Evolutionary conservation across 1,140 invertebrate species (phyloP).

Genomic region (Rhopalosiphum maidis): DNA sequence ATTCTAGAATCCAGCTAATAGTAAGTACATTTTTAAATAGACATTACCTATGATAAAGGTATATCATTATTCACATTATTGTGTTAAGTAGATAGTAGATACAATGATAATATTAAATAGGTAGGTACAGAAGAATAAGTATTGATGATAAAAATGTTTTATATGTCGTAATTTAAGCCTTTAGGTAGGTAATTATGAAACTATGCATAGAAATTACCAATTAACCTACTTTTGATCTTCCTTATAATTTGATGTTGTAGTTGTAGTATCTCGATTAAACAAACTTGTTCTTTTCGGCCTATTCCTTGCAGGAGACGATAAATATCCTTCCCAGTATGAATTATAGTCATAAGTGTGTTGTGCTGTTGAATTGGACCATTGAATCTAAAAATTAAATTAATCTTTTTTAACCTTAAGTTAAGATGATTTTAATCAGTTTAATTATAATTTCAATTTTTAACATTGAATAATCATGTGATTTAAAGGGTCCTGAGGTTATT

Average conservation of each 20-base stretch:
- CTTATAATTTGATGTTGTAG: not conserved
- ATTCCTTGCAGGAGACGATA: not conserved
- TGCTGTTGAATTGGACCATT: constrained; percentile 7
- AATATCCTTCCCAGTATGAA: constrained; percentile 16
- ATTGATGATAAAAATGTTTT: not conserved
- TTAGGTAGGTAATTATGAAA: not conserved
- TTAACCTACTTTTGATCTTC: constrained; percentile 1
- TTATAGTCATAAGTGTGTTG: constrained; percentile 9
- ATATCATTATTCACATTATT: too few relatives aligned
- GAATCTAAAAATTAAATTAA: constrained; percentile 33
- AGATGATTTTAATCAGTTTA: not conserved
- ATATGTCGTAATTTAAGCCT: not conserved
- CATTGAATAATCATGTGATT: not conserved
- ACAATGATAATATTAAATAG: too few relatives aligned
- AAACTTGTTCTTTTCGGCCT: constrained; percentile 18
- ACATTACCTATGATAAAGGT: too few relatives aligned
- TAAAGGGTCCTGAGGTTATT: not conserved
- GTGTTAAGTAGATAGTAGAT: too few relatives aligned
- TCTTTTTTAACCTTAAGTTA: not conserved
- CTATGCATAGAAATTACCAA: not conserved
- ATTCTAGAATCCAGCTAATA: too few relatives aligned
- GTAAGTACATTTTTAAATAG: too few relatives aligned
- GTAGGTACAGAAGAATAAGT: not conserved
- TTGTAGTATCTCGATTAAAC: not conserved
- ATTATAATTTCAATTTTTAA: not conserved